These are phyloP conservation scores for Heterotis niloticus DNA, from an alignment of 2,113 vertebrate species.

Conservation along the genomic window DNA sequence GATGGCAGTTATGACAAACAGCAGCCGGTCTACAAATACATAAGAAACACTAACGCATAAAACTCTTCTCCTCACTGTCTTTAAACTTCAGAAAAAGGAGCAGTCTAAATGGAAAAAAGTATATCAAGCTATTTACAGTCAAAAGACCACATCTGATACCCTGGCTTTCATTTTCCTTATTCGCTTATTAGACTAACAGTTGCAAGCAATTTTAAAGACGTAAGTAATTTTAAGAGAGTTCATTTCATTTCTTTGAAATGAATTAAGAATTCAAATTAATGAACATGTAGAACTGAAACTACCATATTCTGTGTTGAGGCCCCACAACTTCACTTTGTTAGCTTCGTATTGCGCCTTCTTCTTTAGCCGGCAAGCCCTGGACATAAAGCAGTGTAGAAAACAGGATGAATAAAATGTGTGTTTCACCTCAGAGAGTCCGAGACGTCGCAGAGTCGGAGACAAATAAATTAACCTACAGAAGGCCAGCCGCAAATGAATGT, in stretches of 20 bases:
- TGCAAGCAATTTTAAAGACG: too few relatives aligned
- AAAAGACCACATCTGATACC: too few relatives aligned
- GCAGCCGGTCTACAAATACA: slow-evolving; percentile 79
- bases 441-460: not conserved
- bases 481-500: too few relatives aligned
- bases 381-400: not conserved
- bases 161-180: too few relatives aligned
- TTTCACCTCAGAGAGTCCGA: not conserved
- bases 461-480: not conserved
- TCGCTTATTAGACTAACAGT: too few relatives aligned
- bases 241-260: too few relatives aligned
- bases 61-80: too few relatives aligned
- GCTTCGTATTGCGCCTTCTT: slow-evolving; percentile 99
- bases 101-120: slow-evolving; percentile 12
- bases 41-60: not conserved
- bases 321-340: slow-evolving; percentile 98
- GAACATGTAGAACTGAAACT: slow-evolving; percentile 32
- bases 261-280: too few relatives aligned
- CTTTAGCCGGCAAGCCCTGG: slow-evolving; percentile 94
- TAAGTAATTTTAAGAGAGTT: too few relatives aligned
- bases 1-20: slow-evolving; percentile 97
- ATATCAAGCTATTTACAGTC: too few relatives aligned
- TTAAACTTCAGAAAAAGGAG: too few relatives aligned
- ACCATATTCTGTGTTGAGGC: slow-evolving; percentile 98
- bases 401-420: not conserved